Conservation (phyloP, 2,888 invertebrate species). For the Conomelus anceps region DNA sequence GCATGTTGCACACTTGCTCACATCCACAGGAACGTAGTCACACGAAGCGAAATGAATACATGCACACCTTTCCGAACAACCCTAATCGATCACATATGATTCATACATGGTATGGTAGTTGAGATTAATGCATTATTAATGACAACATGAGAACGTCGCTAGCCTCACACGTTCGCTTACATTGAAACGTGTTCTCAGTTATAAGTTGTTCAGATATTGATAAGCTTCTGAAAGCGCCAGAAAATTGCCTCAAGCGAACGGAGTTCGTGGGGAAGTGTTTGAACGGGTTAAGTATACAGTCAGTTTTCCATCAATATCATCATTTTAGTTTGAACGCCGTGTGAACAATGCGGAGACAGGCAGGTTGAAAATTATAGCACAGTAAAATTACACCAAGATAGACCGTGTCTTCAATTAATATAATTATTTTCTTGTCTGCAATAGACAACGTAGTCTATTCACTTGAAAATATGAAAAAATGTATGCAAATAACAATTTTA, state of each 20-base stretch:
- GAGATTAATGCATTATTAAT: not conserved
- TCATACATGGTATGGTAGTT: not conserved
- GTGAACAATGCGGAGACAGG: no score
- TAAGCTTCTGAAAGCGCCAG: not conserved
- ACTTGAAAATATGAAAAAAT: no score
- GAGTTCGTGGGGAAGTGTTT: not conserved
- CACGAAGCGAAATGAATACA: not conserved
- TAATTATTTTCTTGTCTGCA: no score
- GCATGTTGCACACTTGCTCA: not conserved
- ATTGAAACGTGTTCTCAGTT: not conserved
- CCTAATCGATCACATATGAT: not conserved
- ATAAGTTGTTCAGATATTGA: not conserved
- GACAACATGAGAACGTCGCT: not conserved
- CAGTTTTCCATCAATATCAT: not conserved
- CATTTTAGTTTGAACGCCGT: no score
- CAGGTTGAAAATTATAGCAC: no score
- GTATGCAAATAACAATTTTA: no score
- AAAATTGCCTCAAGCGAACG: not conserved
- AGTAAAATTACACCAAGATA: no score
- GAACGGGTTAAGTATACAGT: not conserved
- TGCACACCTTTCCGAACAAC: not conserved
- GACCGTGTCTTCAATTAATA: no score
- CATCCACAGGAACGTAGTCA: no score
- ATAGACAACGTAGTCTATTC: no score
- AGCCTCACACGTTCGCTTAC: not conserved